Percentiles rank a stretch among this genome's conserved stretches.
phyloP scores from a whole-genome alignment of 2,888 invertebrate genomes.

The Drosophila setosimentum region DNA sequence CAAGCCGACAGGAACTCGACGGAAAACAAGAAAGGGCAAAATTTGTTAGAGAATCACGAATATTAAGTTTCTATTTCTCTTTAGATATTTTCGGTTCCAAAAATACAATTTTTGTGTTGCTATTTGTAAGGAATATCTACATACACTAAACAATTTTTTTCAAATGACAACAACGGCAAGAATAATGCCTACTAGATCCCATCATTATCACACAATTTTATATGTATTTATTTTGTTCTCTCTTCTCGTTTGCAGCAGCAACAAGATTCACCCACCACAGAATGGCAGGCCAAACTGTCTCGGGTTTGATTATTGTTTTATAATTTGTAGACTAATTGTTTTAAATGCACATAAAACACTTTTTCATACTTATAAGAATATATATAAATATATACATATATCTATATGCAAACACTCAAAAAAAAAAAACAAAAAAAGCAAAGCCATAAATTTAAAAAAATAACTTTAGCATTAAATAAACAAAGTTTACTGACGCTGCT shows the following conservation, averaged over 20 bases:
- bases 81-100: slow-evolving; percentile 1
- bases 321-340: slow-evolving; percentile 51
- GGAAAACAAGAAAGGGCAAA: background rate
- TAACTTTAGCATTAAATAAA: slow-evolving; percentile 32
- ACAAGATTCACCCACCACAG: slow-evolving; percentile 75
- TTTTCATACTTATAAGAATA: slow-evolving; percentile 28
- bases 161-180: too few species aligned
- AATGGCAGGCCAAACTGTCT: slow-evolving; percentile 81
- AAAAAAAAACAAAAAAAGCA: slow-evolving; percentile 30
- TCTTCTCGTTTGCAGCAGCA: slow-evolving; percentile 52
- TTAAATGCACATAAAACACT: slow-evolving; percentile 47
- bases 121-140: background rate
- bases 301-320: slow-evolving; percentile 56
- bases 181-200: slow-evolving; percentile 1
- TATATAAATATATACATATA: slow-evolving; percentile 22
- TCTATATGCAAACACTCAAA: slow-evolving; percentile 34
- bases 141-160: background rate
- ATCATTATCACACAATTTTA: background rate
- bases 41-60: background rate
- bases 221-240: background rate
- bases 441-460: slow-evolving; percentile 32
- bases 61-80: background rate
- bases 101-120: background rate
- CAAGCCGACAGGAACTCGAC: background rate
- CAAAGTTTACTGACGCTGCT: slow-evolving; percentile 47